Conservation (phyloP, 2,797 vertebrate species). For the Gobionotothen gibberifrons region DNA sequence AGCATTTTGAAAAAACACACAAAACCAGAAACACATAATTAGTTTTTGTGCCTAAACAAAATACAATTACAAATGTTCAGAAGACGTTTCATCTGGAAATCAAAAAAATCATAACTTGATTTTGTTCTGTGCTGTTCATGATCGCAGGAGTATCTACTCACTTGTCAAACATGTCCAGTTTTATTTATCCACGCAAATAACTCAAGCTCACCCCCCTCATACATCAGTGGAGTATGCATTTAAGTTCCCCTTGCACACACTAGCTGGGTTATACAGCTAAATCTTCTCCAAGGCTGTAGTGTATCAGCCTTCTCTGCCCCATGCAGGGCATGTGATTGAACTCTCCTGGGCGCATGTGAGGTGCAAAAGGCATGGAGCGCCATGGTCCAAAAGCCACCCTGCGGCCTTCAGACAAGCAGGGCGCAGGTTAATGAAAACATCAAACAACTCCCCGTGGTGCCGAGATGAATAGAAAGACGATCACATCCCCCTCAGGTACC, state of each 20-base stretch:
- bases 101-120: background rate
- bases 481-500: slow-evolving; percentile 35
- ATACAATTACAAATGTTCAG: background rate
- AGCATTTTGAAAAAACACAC: background rate
- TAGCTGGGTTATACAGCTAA: slow-evolving; percentile 55
- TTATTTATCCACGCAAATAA: slow-evolving; percentile 51
- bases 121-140: slow-evolving; percentile 1
- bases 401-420: slow-evolving; percentile 61
- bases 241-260: slow-evolving; percentile 31
- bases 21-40: background rate
- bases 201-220: slow-evolving; percentile 18
- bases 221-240: slow-evolving; percentile 38
- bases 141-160: background rate
- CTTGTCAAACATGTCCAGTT: slow-evolving; percentile 22
- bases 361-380: slow-evolving; percentile 51
- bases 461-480: slow-evolving; percentile 61
- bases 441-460: slow-evolving; percentile 64
- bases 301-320: slow-evolving; percentile 53
- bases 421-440: slow-evolving; percentile 82
- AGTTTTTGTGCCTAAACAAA: background rate
- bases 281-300: slow-evolving; percentile 63
- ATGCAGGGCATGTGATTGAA: slow-evolving; percentile 77
- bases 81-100: background rate
- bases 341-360: slow-evolving; percentile 61
- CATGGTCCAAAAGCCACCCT: slow-evolving; percentile 59